phyloP scores from a whole-genome alignment of 2,888 invertebrate species.

The Magallana nippona region DNA sequence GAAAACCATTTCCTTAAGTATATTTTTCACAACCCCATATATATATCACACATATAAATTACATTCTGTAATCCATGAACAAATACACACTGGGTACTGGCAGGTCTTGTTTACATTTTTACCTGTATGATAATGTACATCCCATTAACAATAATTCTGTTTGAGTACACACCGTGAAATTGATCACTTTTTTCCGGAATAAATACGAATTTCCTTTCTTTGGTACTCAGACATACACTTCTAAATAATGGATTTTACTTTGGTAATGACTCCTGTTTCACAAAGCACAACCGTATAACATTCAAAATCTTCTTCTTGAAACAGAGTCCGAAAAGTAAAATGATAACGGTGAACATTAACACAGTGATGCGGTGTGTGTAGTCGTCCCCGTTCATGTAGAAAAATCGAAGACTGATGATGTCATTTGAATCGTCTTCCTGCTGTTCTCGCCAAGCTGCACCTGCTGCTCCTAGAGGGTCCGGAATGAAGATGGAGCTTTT shows the following conservation, averaged over 20 bases:
- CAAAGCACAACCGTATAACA: constrained; percentile 59
- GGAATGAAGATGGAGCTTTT: constrained; percentile 55
- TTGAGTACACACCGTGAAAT: not conserved
- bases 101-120: too few species aligned
- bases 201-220: not conserved
- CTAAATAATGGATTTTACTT: not conserved
- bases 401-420: constrained; percentile 49
- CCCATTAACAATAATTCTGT: too few species aligned
- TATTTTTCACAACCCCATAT: too few species aligned
- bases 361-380: constrained; percentile 62
- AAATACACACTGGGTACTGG: too few species aligned
- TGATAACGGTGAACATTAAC: constrained; percentile 58
- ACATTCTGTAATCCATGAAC: too few species aligned
- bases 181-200: not conserved
- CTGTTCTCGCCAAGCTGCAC: constrained; percentile 56
- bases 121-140: too few species aligned
- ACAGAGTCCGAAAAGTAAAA: constrained; percentile 59
- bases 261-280: constrained; percentile 57
- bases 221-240: not conserved
- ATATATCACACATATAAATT: too few species aligned
- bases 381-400: constrained; percentile 58
- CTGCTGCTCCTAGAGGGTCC: constrained; percentile 61
- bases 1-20: too few species aligned
- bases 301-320: constrained; percentile 62
- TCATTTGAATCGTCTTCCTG: constrained; percentile 42